Evolutionary conservation across 1,140 invertebrate species (phyloP).

Genomic region (Drosophila sturtevanti): DNA sequence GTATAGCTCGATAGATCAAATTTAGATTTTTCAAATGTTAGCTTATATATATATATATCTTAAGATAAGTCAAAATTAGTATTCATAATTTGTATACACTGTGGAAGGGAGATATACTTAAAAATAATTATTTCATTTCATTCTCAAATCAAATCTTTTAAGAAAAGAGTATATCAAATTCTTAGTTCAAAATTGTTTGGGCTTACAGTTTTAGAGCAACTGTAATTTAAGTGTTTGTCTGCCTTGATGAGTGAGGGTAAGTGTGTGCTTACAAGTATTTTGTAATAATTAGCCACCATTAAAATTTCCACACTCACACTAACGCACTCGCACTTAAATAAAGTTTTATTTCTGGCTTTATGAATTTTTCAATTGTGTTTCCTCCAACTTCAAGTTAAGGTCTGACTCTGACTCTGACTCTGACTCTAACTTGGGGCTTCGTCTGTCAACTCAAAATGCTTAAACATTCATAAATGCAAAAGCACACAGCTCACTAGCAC

Average conservation of each 20-base stretch:
- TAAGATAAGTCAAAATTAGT: no score
- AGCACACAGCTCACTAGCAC: slow-evolving; percentile 56
- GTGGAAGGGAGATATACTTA: no score
- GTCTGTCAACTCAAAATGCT: slow-evolving; percentile 48
- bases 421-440: slow-evolving; percentile 45
- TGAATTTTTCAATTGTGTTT: slow-evolving; percentile 75
- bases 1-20: no score
- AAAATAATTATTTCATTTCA: no score
- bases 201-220: slow-evolving; percentile 24
- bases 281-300: slow-evolving; percentile 70
- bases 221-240: slow-evolving; percentile 10
- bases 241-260: slow-evolving; percentile 1
- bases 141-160: no score
- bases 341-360: slow-evolving; percentile 52
- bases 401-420: slow-evolving; percentile 22
- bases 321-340: slow-evolving; percentile 3
- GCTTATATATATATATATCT: no score
- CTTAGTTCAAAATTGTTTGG: no score
- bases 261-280: slow-evolving; percentile 38
- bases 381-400: slow-evolving; percentile 3
- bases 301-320: slow-evolving; percentile 38
- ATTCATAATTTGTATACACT: no score
- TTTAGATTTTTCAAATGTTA: no score
- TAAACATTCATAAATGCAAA: slow-evolving; percentile 79
- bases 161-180: no score